Evolutionary conservation across 2,888 invertebrate genomes (phyloP).

Genomic region (Heliconius hortense): DNA sequence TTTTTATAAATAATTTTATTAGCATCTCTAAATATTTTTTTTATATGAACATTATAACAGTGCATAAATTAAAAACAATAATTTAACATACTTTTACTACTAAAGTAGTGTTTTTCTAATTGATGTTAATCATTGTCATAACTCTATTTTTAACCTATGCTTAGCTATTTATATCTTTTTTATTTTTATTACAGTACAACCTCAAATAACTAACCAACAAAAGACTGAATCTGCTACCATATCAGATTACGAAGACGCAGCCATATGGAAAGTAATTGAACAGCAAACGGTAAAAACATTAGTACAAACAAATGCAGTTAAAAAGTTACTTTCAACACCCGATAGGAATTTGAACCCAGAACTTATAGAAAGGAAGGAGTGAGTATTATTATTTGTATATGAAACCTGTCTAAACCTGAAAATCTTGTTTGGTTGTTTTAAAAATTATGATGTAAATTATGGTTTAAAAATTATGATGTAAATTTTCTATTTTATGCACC

Average conservation of each 20-base stretch:
- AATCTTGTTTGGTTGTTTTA: neutral
- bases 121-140: too few relatives aligned
- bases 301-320: constrained; percentile 58
- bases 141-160: too few relatives aligned
- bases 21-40: too few relatives aligned
- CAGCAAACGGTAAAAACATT: constrained; percentile 57
- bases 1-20: too few relatives aligned
- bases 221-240: constrained; percentile 48
- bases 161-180: neutral
- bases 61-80: too few relatives aligned
- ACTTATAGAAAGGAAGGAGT: constrained; percentile 62
- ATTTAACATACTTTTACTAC: too few relatives aligned
- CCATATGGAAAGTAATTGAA: constrained; percentile 57
- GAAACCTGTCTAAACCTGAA: neutral
- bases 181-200: constrained; percentile 49
- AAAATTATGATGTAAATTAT: too few relatives aligned
- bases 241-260: constrained; percentile 56
- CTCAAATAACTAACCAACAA: constrained; percentile 47
- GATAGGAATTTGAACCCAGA: constrained; percentile 53
- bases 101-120: too few relatives aligned
- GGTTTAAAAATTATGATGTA: too few relatives aligned
- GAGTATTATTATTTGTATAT: constrained; percentile 40
- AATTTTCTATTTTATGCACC: too few relatives aligned
- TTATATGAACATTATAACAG: too few relatives aligned
- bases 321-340: constrained; percentile 51